Conservation (phyloP, 2,888 invertebrate genomes). For the Hirtodrosophila confusa region DNA sequence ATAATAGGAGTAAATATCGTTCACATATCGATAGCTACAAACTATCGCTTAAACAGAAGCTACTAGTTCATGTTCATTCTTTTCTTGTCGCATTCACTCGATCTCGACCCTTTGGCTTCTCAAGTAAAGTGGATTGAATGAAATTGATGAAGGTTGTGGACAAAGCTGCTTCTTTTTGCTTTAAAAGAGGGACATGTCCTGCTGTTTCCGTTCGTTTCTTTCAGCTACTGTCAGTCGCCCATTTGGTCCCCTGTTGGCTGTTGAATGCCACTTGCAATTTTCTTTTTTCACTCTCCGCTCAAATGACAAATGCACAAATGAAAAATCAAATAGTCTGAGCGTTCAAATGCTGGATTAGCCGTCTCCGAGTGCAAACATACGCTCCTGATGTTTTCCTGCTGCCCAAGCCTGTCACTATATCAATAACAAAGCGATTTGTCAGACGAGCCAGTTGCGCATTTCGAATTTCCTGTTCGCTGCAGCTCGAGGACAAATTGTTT, state of each 20-base stretch:
- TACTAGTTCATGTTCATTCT: constrained; percentile 2
- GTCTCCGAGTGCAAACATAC: constrained; percentile 3
- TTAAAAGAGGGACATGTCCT: constrained; percentile 12
- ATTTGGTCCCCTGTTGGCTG: constrained; percentile 17
- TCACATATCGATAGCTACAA: too few species aligned
- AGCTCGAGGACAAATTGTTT: constrained; percentile 58
- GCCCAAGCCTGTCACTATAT: constrained; percentile 21
- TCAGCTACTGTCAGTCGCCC: constrained; percentile 19
- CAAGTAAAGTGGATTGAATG: constrained; percentile 57
- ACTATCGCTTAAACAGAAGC: too few species aligned
- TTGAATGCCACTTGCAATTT: constrained; percentile 44
- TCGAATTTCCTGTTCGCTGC: constrained; percentile 27
- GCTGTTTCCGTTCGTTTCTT: constrained; percentile 35
- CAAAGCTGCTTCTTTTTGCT: constrained; percentile 8
- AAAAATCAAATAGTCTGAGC: constrained; percentile 56
- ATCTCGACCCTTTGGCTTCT: constrained; percentile 11
- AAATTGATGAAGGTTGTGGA: constrained; percentile 58
- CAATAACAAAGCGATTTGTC: constrained; percentile 62
- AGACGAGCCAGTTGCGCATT: constrained; percentile 27
- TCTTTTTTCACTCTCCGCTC: constrained; percentile 29
- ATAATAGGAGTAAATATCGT: too few species aligned
- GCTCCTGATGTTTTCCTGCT: neutral
- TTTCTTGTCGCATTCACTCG: neutral
- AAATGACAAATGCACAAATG: constrained; percentile 65
- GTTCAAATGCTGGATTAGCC: constrained; percentile 41